Base-by-base conservation (phyloP, 2,113 vertebrate genomes). In the Abramis brama region DNA sequence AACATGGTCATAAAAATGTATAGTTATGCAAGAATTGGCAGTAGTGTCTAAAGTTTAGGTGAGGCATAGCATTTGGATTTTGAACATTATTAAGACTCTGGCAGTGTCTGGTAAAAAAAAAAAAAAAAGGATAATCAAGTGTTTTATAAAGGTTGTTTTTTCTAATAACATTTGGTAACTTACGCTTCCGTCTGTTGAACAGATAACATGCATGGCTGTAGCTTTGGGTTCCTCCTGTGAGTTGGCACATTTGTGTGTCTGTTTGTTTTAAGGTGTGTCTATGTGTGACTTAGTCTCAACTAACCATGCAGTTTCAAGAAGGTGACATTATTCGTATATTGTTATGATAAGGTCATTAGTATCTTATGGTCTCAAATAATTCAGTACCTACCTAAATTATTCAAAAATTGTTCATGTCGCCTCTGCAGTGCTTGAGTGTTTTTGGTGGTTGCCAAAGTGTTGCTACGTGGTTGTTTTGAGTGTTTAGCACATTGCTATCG, bases 111-210 rank as follows among this genome's bases (percentile, higher is more conserved):
- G 52, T 55, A 30, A 27, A 15, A 52, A 13, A 52, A 60, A 36
- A n/a, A n/a, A 10, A 15, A 52, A n/a, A 21, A 6, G 27, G 1
- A 27, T 23, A 25, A 36, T 39, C 39, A 64, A 0, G 39, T 7
- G 77, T 77, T 1, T 89, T 83, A 91, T 90, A 91, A 91, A 83
- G 85, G 11, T n/a, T 15, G 84, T 75, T 50, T 66, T 74, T 86
- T 79, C 90, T 91, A 91, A 89, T 85, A 90, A 87, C 82, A 3
- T 6, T 85, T 86, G 50, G 7, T 50, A 77, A 52, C 66, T 91
- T 85, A 90, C 86, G 6, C 77, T 43, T 78, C 50, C 19, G 9
- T 78, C 76, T 59, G 76, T 36, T 36, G 39, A 45, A n/a, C 39
- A 0, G 71, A 74, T 74, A 47, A 47, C 23, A 75, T 6, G 15